Evolutionary conservation across 2,888 invertebrate species (phyloP).

Genomic region (Blera fallax): DNA sequence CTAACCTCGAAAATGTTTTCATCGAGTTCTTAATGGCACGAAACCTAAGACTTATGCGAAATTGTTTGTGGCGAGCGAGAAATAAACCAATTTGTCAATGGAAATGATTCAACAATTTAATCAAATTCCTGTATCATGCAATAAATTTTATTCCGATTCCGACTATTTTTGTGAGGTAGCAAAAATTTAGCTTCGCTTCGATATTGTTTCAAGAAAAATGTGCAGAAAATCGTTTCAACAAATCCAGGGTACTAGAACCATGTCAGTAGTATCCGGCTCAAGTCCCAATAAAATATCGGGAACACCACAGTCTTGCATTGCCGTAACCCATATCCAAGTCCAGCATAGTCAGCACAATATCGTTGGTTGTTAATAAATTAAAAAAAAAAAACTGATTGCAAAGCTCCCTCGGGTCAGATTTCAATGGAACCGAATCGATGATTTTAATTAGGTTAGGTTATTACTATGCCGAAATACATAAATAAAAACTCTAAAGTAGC

Average conservation of each 20-base stretch:
- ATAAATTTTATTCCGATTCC: background rate
- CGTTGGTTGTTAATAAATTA: slow-evolving; percentile 1
- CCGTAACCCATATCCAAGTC: slow-evolving; percentile 6
- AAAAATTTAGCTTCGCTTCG: background rate
- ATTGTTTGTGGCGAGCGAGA: no score
- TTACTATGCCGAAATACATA: slow-evolving; percentile 48
- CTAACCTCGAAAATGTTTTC: background rate
- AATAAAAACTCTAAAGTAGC: slow-evolving; percentile 42
- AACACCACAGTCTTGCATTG: slow-evolving; percentile 44
- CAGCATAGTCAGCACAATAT: slow-evolving; percentile 40
- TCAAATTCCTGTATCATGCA: no score
- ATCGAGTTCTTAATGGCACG: background rate
- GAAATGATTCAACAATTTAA: no score
- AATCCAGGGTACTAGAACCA: slow-evolving; percentile 61
- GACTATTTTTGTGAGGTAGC: background rate
- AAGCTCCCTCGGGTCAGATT: slow-evolving; percentile 34
- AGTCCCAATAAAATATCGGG: slow-evolving; percentile 29
- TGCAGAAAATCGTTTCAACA: slow-evolving; percentile 24
- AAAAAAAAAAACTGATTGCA: slow-evolving; percentile 20
- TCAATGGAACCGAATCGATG: slow-evolving; percentile 60
- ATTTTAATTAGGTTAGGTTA: slow-evolving; percentile 63
- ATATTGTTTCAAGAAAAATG: background rate
- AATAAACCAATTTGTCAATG: no score
- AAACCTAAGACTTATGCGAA: no score
- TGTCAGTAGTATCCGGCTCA: slow-evolving; percentile 45